Evolutionary conservation across 2,888 invertebrate species (phyloP).

Genomic region (Agapostemon virescens): DNA sequence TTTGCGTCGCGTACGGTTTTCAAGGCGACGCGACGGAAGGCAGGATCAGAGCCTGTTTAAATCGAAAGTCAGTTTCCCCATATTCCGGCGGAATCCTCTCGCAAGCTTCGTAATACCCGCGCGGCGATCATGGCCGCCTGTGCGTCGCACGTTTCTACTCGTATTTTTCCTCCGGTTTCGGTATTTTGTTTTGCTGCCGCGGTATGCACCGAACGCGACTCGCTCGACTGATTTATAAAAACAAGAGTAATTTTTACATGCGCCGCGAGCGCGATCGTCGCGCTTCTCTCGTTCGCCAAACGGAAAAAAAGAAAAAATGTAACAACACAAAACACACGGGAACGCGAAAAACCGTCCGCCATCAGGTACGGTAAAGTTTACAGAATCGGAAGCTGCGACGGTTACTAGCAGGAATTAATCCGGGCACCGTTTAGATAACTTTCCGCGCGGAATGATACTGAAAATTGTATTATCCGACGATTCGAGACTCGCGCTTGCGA

Average conservation of each 20-base stretch:
- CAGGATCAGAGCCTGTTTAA: neutral
- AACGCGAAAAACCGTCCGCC: neutral
- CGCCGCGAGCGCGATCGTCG: neutral
- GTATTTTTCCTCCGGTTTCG: neutral
- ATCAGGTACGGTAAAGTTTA: neutral
- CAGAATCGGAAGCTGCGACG: neutral
- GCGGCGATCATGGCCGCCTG: neutral
- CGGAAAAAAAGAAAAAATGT: neutral
- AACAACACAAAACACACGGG: neutral
- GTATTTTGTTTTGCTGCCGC: neutral
- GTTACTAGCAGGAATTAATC: neutral
- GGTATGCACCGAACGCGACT: neutral
- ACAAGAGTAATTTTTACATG: slow-evolving; percentile 11
- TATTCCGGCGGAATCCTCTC: neutral
- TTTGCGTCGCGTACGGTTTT: neutral
- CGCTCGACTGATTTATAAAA: slow-evolving; percentile 12
- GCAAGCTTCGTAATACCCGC: neutral
- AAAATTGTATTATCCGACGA: neutral
- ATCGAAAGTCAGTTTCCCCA: neutral
- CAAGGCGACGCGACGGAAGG: neutral
- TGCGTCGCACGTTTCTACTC: neutral
- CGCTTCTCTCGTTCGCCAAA: neutral
- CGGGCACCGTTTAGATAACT: neutral
- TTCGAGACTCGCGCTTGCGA: neutral
- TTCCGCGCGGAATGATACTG: neutral